Evolutionary conservation across 2,113 vertebrate genomes (phyloP).

Genomic region (Serilophus lunatus): DNA sequence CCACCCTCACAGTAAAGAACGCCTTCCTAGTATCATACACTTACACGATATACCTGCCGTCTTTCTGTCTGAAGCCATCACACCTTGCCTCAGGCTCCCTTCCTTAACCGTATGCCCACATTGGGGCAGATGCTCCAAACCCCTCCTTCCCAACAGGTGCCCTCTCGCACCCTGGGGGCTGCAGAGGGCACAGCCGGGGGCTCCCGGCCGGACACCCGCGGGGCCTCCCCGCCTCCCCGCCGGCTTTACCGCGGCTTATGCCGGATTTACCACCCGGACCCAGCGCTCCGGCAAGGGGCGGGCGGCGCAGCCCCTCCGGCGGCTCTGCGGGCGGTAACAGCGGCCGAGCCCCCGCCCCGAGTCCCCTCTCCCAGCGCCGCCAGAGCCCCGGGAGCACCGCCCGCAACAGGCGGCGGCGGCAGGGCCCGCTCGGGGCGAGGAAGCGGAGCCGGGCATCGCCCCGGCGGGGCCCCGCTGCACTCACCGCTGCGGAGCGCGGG

Average conservation of each 20-base stretch:
- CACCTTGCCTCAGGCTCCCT: background rate
- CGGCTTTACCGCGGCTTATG: background rate
- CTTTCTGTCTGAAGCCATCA: background rate
- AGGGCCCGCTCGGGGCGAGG: too few species aligned
- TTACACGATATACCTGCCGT: background rate
- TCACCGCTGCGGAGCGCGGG: too few species aligned
- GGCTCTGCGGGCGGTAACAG: background rate
- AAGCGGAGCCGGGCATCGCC: too few species aligned
- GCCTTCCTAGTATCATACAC: background rate
- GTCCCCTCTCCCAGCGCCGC: background rate
- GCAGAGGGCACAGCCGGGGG: background rate
- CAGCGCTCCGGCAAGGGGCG: background rate
- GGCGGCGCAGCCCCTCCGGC: background rate
- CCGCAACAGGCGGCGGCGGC: background rate
- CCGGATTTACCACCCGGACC: background rate
- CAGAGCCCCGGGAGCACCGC: background rate
- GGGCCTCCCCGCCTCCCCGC: background rate
- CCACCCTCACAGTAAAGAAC: background rate
- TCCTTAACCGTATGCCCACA: accelerated
- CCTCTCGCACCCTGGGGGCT: accelerated
- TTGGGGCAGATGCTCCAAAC: background rate
- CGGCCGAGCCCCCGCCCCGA: background rate
- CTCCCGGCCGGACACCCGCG: background rate
- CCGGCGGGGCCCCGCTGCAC: too few species aligned
- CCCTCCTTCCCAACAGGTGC: background rate